phyloP scores from a whole-genome alignment of 2,113 vertebrate genomes.

The Rhadina sibilatrix region DNA sequence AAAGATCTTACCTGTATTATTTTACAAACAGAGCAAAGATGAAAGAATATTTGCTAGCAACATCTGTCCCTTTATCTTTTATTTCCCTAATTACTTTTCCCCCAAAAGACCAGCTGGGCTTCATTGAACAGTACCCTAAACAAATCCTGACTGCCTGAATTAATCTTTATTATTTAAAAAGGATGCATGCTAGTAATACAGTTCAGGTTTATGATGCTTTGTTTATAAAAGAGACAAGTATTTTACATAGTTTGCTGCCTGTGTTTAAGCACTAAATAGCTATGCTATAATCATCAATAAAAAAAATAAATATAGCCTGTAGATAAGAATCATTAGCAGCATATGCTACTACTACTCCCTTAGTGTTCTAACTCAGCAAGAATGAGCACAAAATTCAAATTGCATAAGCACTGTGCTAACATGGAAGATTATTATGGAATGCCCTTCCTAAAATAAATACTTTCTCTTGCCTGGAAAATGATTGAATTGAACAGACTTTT shows the following conservation, averaged over 20 bases:
- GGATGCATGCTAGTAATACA: neutral
- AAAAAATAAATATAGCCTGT: neutral
- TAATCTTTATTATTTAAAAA: neutral
- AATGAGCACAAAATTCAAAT: neutral
- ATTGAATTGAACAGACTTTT: neutral
- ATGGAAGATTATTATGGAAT: neutral
- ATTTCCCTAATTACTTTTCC: neutral
- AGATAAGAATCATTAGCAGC: neutral
- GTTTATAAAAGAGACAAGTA: neutral
- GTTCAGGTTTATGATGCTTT: neutral
- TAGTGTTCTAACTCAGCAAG: neutral
- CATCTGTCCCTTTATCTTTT: neutral
- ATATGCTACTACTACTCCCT: neutral
- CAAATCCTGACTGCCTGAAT: neutral
- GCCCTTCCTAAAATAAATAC: neutral
- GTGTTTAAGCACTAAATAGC: neutral
- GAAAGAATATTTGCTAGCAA: neutral
- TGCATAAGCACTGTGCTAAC: neutral
- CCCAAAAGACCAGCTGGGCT: neutral
- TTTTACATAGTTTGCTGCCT: neutral
- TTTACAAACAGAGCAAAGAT: neutral
- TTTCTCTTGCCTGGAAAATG: neutral
- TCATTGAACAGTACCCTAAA: neutral
- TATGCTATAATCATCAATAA: neutral
- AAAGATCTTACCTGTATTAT: neutral